These are phyloP conservation scores for Muricea muricata DNA, from an alignment of 92 coral and sea anemone species.

Conservation along the genomic window DNA sequence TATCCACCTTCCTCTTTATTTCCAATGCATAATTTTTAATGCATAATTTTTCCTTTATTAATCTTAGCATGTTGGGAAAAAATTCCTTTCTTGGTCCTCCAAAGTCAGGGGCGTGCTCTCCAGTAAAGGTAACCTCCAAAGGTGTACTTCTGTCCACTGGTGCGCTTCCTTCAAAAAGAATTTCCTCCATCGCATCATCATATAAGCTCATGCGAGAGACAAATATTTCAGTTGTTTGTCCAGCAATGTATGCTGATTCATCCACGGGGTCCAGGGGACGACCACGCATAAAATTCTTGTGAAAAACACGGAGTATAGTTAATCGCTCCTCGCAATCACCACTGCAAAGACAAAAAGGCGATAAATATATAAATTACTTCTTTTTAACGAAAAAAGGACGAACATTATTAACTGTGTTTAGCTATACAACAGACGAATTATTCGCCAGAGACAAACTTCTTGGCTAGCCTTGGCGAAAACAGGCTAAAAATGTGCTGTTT, in stretches of 20 bases:
- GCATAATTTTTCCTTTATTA: conserved; percentile 43
- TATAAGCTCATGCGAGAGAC: conserved; percentile 26
- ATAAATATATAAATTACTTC: not conserved
- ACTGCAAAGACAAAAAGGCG: not conserved
- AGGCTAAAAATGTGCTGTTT: too few species aligned
- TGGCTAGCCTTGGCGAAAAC: too few species aligned
- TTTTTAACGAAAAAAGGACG: not conserved
- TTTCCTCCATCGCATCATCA: conserved; percentile 62
- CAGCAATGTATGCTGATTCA: conserved; percentile 26
- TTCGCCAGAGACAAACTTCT: too few species aligned
- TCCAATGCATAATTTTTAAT: conserved; percentile 25
- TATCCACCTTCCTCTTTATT: not conserved
- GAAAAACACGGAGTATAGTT: conserved; percentile 42
- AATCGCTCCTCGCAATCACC: conserved; percentile 55
- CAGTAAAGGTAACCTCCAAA: conserved; percentile 47
- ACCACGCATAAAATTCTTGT: conserved; percentile 50
- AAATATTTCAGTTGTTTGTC: conserved; percentile 59
- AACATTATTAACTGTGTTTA: not conserved
- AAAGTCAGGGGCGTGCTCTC: conserved; percentile 54
- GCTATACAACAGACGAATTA: too few species aligned
- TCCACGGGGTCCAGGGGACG: conserved; percentile 47
- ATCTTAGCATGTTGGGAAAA: conserved; percentile 41
- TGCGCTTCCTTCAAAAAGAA: not conserved
- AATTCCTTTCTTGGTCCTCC: conserved; percentile 71
- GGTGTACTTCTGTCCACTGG: conserved; percentile 53